phyloP scores from a whole-genome alignment of 2,888 invertebrate species.

The Mamestra brassicae region DNA sequence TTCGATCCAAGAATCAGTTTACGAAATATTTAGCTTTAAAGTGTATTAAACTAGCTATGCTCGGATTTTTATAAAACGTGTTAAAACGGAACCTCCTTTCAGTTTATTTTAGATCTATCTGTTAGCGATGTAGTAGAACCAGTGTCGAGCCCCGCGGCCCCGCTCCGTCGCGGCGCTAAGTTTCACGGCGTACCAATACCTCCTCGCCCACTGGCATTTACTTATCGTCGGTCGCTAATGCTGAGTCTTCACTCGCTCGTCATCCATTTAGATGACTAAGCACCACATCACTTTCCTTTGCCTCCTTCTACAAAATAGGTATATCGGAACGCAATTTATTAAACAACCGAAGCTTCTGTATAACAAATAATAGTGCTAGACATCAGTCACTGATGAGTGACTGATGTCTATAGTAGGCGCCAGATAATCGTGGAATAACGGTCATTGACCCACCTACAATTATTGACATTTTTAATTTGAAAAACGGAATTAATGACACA shows the following conservation, averaged over 20 bases:
- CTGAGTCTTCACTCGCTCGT: slow-evolving; percentile 9
- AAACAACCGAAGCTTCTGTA: background rate
- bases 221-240: background rate
- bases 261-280: slow-evolving; percentile 38
- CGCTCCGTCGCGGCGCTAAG: background rate
- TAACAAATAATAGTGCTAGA: background rate
- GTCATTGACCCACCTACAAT: too few relatives aligned
- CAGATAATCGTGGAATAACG: too few relatives aligned
- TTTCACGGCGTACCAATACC: slow-evolving; percentile 7
- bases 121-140: background rate
- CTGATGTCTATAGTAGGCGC: too few relatives aligned
- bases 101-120: background rate
- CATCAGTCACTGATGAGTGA: background rate
- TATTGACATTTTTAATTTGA: too few relatives aligned
- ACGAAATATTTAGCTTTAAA: too few relatives aligned
- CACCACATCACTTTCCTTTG: slow-evolving; percentile 38
- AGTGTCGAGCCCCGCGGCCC: background rate
- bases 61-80: background rate
- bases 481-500: too few relatives aligned
- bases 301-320: slow-evolving; percentile 7
- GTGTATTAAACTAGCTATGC: too few relatives aligned
- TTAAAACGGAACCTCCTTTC: background rate
- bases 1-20: too few relatives aligned
- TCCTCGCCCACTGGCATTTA: slow-evolving; percentile 10
- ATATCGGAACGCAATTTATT: slow-evolving; percentile 28